Evolutionary conservation across 2,888 invertebrate genomes (phyloP), one percentile per base, ranked within the genome.

Genomic region (Acanthosepion esculentum): DNA sequence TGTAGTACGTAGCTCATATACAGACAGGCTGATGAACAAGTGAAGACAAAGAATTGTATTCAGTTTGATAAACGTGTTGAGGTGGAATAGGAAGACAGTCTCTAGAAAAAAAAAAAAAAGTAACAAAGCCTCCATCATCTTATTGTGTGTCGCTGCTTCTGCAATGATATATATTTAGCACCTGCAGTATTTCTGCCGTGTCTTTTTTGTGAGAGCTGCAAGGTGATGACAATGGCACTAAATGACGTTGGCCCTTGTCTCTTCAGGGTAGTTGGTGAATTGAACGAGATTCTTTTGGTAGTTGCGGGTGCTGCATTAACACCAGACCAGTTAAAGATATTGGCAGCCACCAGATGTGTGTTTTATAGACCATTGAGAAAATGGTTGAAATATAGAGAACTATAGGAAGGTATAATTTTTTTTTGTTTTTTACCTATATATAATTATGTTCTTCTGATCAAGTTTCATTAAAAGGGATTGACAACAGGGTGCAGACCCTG

Each of bases 1-100:
- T 33, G n/a, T 33, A 78, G 78, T 78, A 78, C 33, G 78, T n/a
- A 78, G n/a, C n/a, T 78, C 78, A n/a, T 78, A 33, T 78, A n/a
- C 78, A 78, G 78, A 78, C 78, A 78, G 33, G n/a, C 78, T 78
- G 78, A 78, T 78, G n/a, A 10, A 78, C n/a, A 33, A 78, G 33
- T 33, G 78, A 78, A 78, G 78, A 78, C 78, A 78, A 78, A 78
- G 78, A n/a, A 78, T 78, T n/a, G 15, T 78, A 78, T 78, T n/a
- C 78, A 78, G 78, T 78, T 78, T 78, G 78, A n/a, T 78, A 78
- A 78, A 78, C n/a, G 78, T n/a, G 78, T 78, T 78, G n/a, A 15
- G 78, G n/a, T 78, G 12, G 78, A 78, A 78, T 78, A n/a, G 12
- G 78, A 78, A 59, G 59, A 59, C 59, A 59, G 59, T 59, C 59